A percentile compares a stretch with the other conserved stretches of the same genome.
These are phyloP conservation scores for Oreotragus oreotragus DNA, from an alignment of 2,113 vertebrate genomes.

Conservation along the genomic window DNA sequence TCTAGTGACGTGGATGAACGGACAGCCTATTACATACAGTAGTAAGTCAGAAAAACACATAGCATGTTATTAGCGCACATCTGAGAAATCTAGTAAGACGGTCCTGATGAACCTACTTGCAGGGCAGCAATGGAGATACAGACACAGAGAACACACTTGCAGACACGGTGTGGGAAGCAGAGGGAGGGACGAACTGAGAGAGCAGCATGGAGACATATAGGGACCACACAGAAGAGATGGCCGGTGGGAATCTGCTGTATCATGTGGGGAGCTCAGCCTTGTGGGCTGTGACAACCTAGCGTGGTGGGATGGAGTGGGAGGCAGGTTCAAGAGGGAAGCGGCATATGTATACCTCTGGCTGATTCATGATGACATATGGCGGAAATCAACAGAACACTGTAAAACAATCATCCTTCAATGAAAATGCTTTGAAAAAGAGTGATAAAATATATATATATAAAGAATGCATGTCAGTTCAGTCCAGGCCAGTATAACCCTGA, in stretches of 20 bases:
- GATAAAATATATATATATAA: too few relatives aligned
- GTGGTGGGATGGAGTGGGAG: neutral
- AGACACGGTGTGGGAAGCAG: neutral
- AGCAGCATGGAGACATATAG: neutral
- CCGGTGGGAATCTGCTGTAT: neutral
- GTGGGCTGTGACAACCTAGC: neutral
- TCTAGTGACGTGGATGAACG: neutral
- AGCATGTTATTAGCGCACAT: neutral
- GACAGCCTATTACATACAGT: neutral
- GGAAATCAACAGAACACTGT: neutral
- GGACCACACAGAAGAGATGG: rapidly evolving
- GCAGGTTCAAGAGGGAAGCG: neutral
- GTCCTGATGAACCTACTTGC: neutral
- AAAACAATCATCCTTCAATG: neutral
- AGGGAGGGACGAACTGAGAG: neutral
- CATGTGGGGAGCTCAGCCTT: neutral
- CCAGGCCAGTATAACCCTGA: neutral
- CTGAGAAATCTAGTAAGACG: neutral
- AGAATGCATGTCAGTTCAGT: neutral
- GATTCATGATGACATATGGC: neutral
- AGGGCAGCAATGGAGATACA: neutral
- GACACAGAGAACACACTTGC: neutral
- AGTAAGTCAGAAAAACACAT: neutral
- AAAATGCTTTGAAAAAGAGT: neutral
- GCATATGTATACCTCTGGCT: neutral